Evolutionary conservation across 1,140 invertebrate species (phyloP).

Genomic region (Drosophila nigrodunni): DNA sequence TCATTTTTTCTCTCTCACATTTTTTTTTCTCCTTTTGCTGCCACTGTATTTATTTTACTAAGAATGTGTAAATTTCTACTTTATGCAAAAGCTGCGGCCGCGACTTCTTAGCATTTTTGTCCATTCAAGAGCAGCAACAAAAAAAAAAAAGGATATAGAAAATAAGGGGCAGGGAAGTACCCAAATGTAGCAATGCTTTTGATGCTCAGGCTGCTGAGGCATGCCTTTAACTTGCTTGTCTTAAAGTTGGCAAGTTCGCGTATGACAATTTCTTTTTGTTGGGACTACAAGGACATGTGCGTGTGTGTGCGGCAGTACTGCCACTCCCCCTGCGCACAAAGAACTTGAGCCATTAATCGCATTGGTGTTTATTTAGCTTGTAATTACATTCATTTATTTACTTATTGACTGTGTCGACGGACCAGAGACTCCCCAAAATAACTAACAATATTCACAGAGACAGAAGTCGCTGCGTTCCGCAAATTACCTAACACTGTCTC

Average conservation of each 20-base stretch:
- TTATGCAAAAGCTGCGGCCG: conserved; percentile 71
- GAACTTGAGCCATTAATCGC: conserved; percentile 76
- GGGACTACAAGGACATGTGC: not conserved
- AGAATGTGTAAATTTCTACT: conserved; percentile 83
- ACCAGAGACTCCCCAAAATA: conserved; percentile 52
- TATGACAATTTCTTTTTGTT: conserved; percentile 17
- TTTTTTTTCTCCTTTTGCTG: conserved; percentile 39
- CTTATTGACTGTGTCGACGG: conserved; percentile 81
- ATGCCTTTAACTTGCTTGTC: conserved; percentile 8
- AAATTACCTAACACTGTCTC: conserved; percentile 46
- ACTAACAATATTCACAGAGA: conserved; percentile 47
- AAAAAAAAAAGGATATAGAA: conserved; percentile 3
- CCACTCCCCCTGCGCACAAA: conserved; percentile 2
- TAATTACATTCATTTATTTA: conserved; percentile 85
- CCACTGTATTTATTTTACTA: conserved; percentile 72
- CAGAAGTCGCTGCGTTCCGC: not conserved
- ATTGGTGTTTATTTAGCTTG: conserved; percentile 84
- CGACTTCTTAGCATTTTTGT: conserved; percentile 78
- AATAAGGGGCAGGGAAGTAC: not conserved
- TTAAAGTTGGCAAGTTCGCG: conserved; percentile 35
- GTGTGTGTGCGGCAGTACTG: not conserved
- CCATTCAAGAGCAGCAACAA: conserved; percentile 6
- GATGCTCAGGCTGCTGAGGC: conserved; percentile 13
- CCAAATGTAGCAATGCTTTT: conserved; percentile 34
- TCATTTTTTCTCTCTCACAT: conserved; percentile 5